A percentile compares a stretch with the other conserved stretches of the same genome.
These are phyloP conservation scores for Mesaphorura yosii DNA, from an alignment of 1,140 invertebrate species.

Conservation along the genomic window DNA sequence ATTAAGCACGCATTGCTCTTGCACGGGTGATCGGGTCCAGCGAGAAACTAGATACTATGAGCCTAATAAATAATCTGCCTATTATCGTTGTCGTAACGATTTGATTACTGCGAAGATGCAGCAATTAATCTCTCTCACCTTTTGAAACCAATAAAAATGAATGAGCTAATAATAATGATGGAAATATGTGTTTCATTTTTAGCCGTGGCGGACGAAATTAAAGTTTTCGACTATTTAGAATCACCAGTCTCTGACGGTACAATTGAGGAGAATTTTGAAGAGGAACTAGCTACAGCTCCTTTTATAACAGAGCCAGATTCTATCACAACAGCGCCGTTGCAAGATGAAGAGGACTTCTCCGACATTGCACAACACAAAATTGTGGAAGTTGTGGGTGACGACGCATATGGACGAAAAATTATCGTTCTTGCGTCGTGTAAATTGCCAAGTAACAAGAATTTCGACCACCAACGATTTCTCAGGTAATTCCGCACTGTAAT, in stretches of 20 bases:
- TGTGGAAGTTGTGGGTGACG: constrained; percentile 83
- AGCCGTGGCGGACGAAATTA: constrained; percentile 45
- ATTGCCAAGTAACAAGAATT: constrained; percentile 70
- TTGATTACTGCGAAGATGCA: too few species aligned
- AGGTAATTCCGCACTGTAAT: constrained; percentile 44
- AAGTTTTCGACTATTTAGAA: constrained; percentile 49
- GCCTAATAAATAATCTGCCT: too few species aligned
- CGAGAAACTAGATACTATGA: too few species aligned
- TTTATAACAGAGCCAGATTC: constrained; percentile 39
- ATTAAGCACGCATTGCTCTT: too few species aligned
- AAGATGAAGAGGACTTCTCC: constrained; percentile 50
- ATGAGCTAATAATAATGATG: too few species aligned
- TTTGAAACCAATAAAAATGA: too few species aligned
- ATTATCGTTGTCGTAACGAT: too few species aligned
- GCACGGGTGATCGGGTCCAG: too few species aligned
- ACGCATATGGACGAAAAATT: constrained; percentile 77
- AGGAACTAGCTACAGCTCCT: constrained; percentile 60
- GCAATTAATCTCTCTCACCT: too few species aligned
- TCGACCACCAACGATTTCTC: constrained; percentile 70
- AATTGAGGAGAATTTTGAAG: constrained; percentile 87
- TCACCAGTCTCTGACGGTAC: constrained; percentile 73
- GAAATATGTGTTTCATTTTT: neutral
- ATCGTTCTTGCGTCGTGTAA: constrained; percentile 90
- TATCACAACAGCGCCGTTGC: constrained; percentile 35
- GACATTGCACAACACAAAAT: constrained; percentile 72